Evolutionary conservation across 2,888 invertebrate genomes (phyloP).

Genomic region (Sclerodermus sp.): DNA sequence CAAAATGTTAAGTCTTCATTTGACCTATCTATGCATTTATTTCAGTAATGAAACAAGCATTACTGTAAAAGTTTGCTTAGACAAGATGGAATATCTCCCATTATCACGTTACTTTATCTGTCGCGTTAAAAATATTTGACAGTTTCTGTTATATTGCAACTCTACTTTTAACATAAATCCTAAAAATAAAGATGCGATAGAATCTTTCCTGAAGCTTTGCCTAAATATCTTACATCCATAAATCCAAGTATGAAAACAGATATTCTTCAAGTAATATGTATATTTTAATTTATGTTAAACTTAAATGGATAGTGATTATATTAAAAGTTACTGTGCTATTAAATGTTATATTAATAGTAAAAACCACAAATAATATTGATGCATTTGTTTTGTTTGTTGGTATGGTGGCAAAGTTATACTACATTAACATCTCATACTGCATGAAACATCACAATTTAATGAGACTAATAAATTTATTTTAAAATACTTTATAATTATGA

Average conservation of each 20-base stretch:
- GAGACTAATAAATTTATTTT: neutral
- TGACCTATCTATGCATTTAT: too few relatives aligned
- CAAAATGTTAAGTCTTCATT: too few relatives aligned
- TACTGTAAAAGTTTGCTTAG: neutral
- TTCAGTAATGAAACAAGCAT: neutral
- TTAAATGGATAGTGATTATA: neutral
- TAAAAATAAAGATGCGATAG: conserved; percentile 4
- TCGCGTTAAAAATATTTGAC: conserved; percentile 15
- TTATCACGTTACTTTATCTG: conserved; percentile 15
- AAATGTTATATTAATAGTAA: too few relatives aligned
- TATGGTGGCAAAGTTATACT: neutral
- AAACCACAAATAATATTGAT: neutral
- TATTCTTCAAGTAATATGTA: conserved; percentile 1
- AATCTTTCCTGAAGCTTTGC: neutral
- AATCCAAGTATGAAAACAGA: neutral
- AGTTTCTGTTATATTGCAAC: conserved; percentile 7
- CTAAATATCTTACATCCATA: conserved; percentile 15
- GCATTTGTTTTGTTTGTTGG: neutral
- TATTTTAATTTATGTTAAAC: neutral
- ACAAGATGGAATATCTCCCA: neutral
- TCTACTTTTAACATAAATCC: conserved; percentile 8
- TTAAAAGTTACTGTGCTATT: neutral
- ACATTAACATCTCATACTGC: neutral
- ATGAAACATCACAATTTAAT: neutral
- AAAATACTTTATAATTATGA: neutral